These are phyloP conservation scores for Catagonus wagneri DNA, from an alignment of 2,113 vertebrate species.

Conservation along the genomic window DNA sequence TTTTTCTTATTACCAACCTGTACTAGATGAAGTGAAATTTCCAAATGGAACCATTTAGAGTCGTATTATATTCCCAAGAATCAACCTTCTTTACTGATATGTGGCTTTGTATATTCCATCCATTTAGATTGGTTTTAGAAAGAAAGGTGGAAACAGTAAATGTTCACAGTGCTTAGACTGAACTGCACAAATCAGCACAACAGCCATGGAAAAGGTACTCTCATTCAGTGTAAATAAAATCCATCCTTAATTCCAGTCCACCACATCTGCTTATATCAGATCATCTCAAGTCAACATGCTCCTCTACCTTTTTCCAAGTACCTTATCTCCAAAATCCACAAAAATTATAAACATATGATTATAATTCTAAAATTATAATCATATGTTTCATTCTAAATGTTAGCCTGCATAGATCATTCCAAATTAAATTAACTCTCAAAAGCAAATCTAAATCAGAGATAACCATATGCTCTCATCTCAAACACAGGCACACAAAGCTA, in stretches of 20 bases:
- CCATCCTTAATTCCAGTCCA: not conserved
- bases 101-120: not conserved
- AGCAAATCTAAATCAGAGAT: slow-evolving; percentile 72
- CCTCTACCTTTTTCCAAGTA: not conserved
- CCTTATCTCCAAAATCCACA: slow-evolving; percentile 27
- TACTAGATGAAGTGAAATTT: not conserved
- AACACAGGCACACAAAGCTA: slow-evolving; percentile 60
- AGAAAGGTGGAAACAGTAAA: not conserved
- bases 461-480: slow-evolving; percentile 69
- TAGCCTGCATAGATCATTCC: slow-evolving; percentile 58
- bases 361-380: slow-evolving; percentile 73
- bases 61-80: not conserved
- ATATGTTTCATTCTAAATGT: slow-evolving; percentile 67
- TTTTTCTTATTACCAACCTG: slow-evolving; percentile 23
- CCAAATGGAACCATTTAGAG: not conserved
- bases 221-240: not conserved
- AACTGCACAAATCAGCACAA: not conserved
- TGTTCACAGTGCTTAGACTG: not conserved
- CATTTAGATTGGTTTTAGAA: not conserved
- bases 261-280: not conserved
- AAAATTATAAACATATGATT: slow-evolving; percentile 48
- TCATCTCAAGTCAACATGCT: not conserved
- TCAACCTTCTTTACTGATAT: not conserved
- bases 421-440: slow-evolving; percentile 76
- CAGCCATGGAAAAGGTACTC: not conserved